Evolutionary conservation across 2,888 invertebrate species (phyloP).

Genomic region (Nysson spinosus): DNA sequence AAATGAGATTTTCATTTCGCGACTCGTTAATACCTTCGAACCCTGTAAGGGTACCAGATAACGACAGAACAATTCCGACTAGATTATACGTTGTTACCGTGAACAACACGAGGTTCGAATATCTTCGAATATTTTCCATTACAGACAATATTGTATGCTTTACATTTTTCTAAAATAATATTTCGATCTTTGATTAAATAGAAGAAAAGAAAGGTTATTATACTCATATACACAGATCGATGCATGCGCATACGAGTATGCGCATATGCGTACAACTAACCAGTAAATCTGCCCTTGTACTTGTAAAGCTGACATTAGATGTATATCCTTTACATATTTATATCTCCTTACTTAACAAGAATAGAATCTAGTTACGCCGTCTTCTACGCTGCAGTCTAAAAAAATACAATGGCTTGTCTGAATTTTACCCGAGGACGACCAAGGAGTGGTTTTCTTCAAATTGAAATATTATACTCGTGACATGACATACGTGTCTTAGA

Average conservation of each 20-base stretch:
- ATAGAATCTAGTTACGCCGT: constrained; percentile 35
- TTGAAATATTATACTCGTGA: constrained; percentile 27
- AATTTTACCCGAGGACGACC: constrained; percentile 47
- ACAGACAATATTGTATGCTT: constrained; percentile 15
- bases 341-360: constrained; percentile 26
- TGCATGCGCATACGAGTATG: no score
- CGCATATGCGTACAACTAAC: constrained; percentile 26
- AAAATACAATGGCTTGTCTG: constrained; percentile 8
- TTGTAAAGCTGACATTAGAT: constrained; percentile 39
- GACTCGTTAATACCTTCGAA: constrained; percentile 13
- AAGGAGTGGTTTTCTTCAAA: constrained; percentile 43
- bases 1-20: constrained; percentile 16
- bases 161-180: constrained; percentile 17
- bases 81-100: constrained; percentile 35
- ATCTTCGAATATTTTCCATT: background rate
- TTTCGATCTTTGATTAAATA: constrained; percentile 15
- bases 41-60: constrained; percentile 15
- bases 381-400: constrained; percentile 28
- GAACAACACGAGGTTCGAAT: constrained; percentile 32
- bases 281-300: constrained; percentile 26
- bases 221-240: background rate
- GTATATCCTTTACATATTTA: constrained; percentile 12
- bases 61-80: constrained; percentile 41
- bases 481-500: constrained; percentile 31
- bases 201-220: constrained; percentile 15